Evolutionary conservation across 2,797 vertebrate species (phyloP).

Genomic region (Darevskia mixta): DNA sequence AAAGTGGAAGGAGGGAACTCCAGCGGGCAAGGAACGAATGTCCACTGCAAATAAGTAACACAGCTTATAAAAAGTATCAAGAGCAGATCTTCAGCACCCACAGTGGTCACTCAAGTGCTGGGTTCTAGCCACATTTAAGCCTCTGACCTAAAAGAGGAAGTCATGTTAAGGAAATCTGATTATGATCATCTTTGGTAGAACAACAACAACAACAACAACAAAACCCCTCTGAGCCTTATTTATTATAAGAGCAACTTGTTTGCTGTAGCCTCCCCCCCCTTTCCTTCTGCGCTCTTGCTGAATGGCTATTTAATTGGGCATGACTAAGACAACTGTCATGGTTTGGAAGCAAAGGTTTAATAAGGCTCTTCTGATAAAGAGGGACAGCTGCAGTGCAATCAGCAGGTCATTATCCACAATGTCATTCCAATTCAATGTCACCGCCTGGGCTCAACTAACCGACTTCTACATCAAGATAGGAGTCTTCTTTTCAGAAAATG

Average conservation of each 20-base stretch:
- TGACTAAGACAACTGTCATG: slow-evolving; percentile 57
- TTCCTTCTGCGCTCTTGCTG: slow-evolving; percentile 33
- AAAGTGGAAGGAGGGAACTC: neutral
- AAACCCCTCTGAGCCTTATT: neutral
- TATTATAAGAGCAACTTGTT: slow-evolving; percentile 42
- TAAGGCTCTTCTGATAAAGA: slow-evolving; percentile 46
- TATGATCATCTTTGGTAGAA: slow-evolving; percentile 3
- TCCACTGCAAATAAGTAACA: neutral
- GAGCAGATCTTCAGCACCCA: neutral
- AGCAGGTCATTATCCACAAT: slow-evolving; percentile 62
- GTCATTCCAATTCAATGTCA: slow-evolving; percentile 57
- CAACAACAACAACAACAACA: slow-evolving; percentile 9
- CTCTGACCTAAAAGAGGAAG: slow-evolving; percentile 9
- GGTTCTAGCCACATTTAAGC: neutral
- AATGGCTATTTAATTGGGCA: slow-evolving; percentile 50
- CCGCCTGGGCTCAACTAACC: slow-evolving; percentile 34
- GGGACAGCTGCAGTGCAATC: slow-evolving; percentile 41
- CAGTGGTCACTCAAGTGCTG: neutral
- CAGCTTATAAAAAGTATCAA: neutral
- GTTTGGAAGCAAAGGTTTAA: slow-evolving; percentile 45
- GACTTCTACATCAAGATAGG: slow-evolving; percentile 23
- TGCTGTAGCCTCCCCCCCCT: neutral
- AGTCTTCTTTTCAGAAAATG: slow-evolving; percentile 8
- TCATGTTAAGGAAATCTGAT: slow-evolving; percentile 28
- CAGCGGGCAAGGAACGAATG: neutral